These are phyloP conservation scores for Meteorus colon DNA, from an alignment of 2,888 invertebrate species.

Conservation along the genomic window DNA sequence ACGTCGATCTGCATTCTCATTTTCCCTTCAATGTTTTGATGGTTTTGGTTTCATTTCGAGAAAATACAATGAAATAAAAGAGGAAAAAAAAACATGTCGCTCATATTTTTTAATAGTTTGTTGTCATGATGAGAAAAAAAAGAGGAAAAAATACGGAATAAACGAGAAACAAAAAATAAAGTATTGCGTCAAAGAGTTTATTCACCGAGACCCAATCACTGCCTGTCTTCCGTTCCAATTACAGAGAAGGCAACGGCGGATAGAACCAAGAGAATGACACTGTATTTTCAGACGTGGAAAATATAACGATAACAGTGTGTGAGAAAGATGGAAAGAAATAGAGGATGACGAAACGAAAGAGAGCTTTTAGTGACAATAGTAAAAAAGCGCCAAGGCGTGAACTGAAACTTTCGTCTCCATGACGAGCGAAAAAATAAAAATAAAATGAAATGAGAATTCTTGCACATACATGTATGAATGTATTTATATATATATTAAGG, in stretches of 20 bases:
- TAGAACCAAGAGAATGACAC: slow-evolving; percentile 16
- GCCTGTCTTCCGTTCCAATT: slow-evolving; percentile 37
- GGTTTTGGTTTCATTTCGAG: neutral
- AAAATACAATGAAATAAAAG: neutral
- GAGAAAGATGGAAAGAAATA: slow-evolving; percentile 37
- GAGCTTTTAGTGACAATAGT: slow-evolving; percentile 60
- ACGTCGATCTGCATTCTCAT: neutral
- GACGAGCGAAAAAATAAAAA: slow-evolving; percentile 43
- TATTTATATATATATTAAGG: neutral
- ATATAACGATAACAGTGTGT: slow-evolving; percentile 51
- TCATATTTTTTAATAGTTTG: neutral
- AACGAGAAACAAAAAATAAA: slow-evolving; percentile 1
- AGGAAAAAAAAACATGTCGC: neutral
- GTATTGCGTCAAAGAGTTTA: slow-evolving; percentile 32
- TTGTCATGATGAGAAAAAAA: neutral
- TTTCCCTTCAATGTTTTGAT: neutral
- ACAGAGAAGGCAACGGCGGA: slow-evolving; percentile 9
- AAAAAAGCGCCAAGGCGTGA: slow-evolving; percentile 57
- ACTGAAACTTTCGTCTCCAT: slow-evolving; percentile 50
- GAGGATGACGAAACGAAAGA: slow-evolving; percentile 17
- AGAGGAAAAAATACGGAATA: neutral
- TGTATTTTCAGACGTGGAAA: slow-evolving; percentile 45
- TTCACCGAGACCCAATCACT: slow-evolving; percentile 33
- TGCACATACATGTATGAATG: slow-evolving; percentile 36
- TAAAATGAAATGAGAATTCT: slow-evolving; percentile 48